Evolutionary conservation across 2,888 invertebrate genomes (phyloP).

Genomic region (Pristionchus arcanus): DNA sequence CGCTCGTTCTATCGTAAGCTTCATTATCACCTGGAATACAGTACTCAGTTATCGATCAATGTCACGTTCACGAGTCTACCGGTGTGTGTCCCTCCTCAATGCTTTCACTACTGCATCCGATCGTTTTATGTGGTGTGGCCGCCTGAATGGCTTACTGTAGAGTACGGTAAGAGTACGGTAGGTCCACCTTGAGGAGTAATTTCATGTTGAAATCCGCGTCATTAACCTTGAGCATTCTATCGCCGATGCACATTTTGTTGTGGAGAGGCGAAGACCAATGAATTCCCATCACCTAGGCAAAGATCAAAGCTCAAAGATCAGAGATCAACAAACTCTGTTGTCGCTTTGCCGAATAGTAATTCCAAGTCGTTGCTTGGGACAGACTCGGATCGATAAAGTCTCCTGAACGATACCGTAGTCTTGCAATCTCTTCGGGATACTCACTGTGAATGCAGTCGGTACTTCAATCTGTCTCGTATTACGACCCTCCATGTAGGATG

Average conservation of each 20-base stretch:
- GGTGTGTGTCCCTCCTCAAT: neutral
- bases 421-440: neutral
- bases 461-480: neutral
- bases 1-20: neutral
- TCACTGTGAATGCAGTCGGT: neutral
- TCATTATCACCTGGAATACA: constrained; percentile 24
- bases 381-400: neutral
- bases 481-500: constrained; percentile 4
- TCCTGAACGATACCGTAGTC: constrained; percentile 21
- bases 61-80: neutral
- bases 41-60: constrained; percentile 22
- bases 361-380: constrained; percentile 6
- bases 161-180: neutral
- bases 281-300: neutral
- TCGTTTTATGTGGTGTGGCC: neutral
- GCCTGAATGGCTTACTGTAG: constrained; percentile 8
- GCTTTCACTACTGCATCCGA: neutral
- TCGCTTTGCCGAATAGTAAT: constrained; percentile 21
- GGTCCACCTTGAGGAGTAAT: neutral
- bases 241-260: constrained; percentile 32
- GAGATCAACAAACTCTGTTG: constrained; percentile 17
- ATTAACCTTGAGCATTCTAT: neutral
- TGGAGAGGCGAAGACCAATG: neutral
- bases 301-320: constrained; percentile 9
- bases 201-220: neutral